Evolutionary conservation across 2,113 vertebrate genomes (phyloP).

Genomic region (Ptilorrhoa leucosticta): DNA sequence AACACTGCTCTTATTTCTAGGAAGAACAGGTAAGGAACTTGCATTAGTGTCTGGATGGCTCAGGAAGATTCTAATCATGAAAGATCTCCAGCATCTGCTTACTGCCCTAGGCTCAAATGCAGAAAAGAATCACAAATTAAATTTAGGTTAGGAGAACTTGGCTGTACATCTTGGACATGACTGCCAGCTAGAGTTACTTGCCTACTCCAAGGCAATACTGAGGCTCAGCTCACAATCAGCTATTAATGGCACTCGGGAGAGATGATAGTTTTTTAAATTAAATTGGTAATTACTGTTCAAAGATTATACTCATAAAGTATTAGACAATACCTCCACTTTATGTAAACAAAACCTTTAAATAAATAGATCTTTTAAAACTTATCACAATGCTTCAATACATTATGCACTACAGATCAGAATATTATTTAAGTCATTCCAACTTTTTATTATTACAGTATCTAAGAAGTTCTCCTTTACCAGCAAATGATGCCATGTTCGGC

Average conservation of each 20-base stretch:
- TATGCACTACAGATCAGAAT: background rate
- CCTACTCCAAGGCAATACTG: background rate
- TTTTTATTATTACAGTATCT: background rate
- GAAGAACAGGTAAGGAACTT: background rate
- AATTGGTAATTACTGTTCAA: background rate
- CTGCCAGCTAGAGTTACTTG: background rate
- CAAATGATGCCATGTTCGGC: background rate
- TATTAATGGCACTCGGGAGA: background rate
- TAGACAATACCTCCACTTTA: background rate
- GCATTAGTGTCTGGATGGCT: background rate
- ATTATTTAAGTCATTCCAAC: background rate
- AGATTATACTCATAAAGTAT: background rate
- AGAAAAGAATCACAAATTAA: background rate
- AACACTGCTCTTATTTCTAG: background rate
- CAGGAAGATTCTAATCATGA: background rate
- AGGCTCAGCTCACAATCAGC: background rate
- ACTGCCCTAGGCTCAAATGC: background rate
- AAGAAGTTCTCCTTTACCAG: background rate
- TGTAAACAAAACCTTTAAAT: background rate
- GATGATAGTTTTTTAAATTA: background rate
- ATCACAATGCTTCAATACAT: background rate
- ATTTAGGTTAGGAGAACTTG: background rate
- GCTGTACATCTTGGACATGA: background rate
- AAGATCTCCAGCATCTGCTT: slow-evolving; percentile 19
- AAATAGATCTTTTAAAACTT: background rate